phyloP scores from a whole-genome alignment of 2,888 invertebrate genomes.

The Papilio protenor region DNA sequence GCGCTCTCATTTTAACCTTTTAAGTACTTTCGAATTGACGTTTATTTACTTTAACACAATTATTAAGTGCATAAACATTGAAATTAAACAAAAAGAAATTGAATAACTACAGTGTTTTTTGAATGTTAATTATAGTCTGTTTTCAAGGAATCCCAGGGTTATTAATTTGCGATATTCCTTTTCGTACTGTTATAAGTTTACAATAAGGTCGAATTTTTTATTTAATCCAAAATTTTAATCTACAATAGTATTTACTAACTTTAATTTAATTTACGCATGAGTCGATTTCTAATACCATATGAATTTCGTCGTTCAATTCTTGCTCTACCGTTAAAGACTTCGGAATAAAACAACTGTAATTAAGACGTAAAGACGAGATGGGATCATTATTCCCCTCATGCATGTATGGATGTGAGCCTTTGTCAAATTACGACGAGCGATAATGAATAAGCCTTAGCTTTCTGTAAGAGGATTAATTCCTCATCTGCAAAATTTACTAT shows the following conservation, averaged over 20 bases:
- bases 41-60: constrained; percentile 28
- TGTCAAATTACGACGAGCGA: constrained; percentile 61
- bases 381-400: constrained; percentile 69
- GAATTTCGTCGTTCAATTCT: constrained; percentile 34
- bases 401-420: constrained; percentile 68
- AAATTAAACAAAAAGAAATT: neutral
- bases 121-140: too few relatives aligned
- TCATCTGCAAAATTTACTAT: constrained; percentile 18
- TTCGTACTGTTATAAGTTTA: too few relatives aligned
- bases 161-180: too few relatives aligned
- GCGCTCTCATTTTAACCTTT: constrained; percentile 61
- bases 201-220: neutral
- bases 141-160: too few relatives aligned
- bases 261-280: neutral
- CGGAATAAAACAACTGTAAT: constrained; percentile 69
- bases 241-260: too few relatives aligned
- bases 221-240: neutral
- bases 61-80: constrained; percentile 17
- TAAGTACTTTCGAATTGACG: constrained; percentile 49
- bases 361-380: constrained; percentile 75
- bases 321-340: constrained; percentile 51
- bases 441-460: constrained; percentile 32
- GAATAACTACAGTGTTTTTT: neutral
- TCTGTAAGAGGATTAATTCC: constrained; percentile 4
- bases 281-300: neutral